phyloP scores from a whole-genome alignment of 2,888 invertebrate species.

The Papilio elwesi region DNA sequence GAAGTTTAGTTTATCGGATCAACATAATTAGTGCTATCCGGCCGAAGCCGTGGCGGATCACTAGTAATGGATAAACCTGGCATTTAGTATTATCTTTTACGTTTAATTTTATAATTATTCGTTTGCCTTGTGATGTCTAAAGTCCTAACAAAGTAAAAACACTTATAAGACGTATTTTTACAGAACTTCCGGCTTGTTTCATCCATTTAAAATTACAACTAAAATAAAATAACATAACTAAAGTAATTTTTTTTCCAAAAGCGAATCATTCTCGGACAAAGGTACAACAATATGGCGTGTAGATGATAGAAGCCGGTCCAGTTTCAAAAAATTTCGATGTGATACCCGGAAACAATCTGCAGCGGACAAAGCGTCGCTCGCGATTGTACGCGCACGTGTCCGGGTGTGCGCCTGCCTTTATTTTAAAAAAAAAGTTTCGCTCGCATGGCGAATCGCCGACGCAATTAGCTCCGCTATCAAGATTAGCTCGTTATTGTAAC shows the following conservation, averaged over 20 bases:
- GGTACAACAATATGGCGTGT: slow-evolving; percentile 34
- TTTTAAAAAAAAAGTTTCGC: slow-evolving; percentile 28
- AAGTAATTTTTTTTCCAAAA: not conserved
- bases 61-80: too few species aligned
- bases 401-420: slow-evolving; percentile 42
- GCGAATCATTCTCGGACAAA: not conserved
- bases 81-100: too few species aligned
- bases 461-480: slow-evolving; percentile 31
- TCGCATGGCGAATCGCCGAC: slow-evolving; percentile 26
- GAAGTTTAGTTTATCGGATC: too few species aligned
- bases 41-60: too few species aligned
- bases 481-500: slow-evolving; percentile 32
- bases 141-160: too few species aligned
- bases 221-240: too few species aligned
- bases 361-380: slow-evolving; percentile 44
- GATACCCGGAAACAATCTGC: slow-evolving; percentile 54
- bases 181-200: too few species aligned
- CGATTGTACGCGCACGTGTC: slow-evolving; percentile 48
- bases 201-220: too few species aligned
- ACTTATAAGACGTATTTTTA: too few species aligned
- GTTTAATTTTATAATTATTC: too few species aligned
- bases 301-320: slow-evolving; percentile 43
- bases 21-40: too few species aligned
- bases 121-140: too few species aligned
- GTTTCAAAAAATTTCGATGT: slow-evolving; percentile 48